Conservation (phyloP, 2,888 invertebrate species). For the Heliconius cydno region DNA sequence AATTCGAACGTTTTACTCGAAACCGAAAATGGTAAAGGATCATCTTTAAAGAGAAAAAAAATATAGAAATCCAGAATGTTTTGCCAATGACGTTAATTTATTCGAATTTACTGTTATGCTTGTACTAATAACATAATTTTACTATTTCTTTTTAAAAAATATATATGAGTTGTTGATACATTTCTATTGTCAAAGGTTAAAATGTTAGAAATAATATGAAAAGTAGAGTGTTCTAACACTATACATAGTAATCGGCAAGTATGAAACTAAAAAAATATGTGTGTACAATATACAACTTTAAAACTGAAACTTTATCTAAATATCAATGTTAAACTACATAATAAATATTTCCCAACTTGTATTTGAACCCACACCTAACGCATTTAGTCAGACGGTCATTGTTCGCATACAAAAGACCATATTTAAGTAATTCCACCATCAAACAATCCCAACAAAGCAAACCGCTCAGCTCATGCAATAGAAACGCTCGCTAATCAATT, state of each 20-base stretch:
- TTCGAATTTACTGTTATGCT: too few species aligned
- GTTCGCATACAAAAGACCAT: neutral
- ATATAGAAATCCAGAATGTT: too few species aligned
- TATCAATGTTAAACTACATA: neutral
- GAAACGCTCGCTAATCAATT: constrained; percentile 48
- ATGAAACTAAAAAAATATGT: too few species aligned
- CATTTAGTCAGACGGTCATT: neutral
- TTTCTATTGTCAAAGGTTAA: too few species aligned
- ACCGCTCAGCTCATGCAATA: constrained; percentile 28
- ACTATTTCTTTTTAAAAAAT: neutral
- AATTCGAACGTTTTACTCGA: neutral
- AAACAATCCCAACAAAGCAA: constrained; percentile 21
- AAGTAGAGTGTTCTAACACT: too few species aligned
- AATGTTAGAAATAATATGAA: too few species aligned
- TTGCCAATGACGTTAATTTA: too few species aligned
- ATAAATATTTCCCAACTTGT: neutral
- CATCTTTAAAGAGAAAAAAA: too few species aligned
- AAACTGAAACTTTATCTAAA: too few species aligned
- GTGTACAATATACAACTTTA: too few species aligned
- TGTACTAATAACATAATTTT: neutral
- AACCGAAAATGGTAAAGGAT: neutral
- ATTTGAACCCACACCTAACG: neutral
- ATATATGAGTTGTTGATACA: neutral
- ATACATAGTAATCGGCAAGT: too few species aligned
- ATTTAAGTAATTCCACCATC: constrained; percentile 5